These are phyloP conservation scores for Stramonita haemastoma DNA, from an alignment of 2,888 invertebrate genomes.

Conservation along the genomic window DNA sequence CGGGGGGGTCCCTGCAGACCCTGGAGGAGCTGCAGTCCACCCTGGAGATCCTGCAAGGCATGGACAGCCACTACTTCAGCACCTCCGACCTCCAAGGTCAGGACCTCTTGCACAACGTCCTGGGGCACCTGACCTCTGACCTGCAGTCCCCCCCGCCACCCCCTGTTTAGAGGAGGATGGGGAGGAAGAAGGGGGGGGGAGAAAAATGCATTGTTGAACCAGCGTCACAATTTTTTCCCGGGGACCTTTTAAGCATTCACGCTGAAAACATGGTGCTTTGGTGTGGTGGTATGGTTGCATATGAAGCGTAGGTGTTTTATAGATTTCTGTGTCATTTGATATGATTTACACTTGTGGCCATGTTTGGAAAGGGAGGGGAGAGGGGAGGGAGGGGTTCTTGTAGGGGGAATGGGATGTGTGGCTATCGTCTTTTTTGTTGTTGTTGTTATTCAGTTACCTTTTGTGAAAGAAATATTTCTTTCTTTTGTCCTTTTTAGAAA, in stretches of 20 bases:
- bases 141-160: constrained; percentile 8
- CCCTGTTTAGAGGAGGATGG: neutral
- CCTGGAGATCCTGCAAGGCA: constrained; percentile 52
- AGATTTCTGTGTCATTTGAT: too few relatives aligned
- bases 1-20: neutral
- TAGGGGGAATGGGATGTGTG: too few relatives aligned
- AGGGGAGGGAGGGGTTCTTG: neutral
- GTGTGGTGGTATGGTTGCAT: too few relatives aligned
- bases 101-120: constrained; percentile 34
- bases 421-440: too few relatives aligned
- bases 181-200: neutral
- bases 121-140: constrained; percentile 35
- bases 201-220: neutral
- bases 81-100: constrained; percentile 39
- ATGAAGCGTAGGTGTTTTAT: neutral
- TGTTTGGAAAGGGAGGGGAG: neutral
- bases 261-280: too few relatives aligned
- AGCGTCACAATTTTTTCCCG: too few relatives aligned
- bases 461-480: too few relatives aligned
- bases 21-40: constrained; percentile 55
- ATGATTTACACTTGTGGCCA: too few relatives aligned
- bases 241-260: too few relatives aligned
- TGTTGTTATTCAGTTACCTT: too few relatives aligned
- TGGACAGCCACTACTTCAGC: constrained; percentile 56
- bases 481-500: too few relatives aligned